Conservation (phyloP, 2,113 vertebrate species). For the Mobula hypostoma region DNA sequence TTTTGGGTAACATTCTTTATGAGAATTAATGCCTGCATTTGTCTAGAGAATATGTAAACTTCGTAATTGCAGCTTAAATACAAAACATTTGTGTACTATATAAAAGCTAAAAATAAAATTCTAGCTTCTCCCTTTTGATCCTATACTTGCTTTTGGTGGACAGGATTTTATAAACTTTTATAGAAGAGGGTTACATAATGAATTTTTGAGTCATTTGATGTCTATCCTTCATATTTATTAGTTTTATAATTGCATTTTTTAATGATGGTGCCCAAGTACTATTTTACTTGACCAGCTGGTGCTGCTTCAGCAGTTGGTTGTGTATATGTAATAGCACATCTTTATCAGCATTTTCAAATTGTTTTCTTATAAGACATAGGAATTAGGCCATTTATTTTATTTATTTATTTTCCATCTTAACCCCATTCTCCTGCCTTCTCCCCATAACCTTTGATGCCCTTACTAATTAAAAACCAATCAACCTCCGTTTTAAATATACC, state of each 20-base stretch:
- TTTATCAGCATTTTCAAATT: not conserved
- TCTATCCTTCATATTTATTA: not conserved
- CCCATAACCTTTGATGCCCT: too few species aligned
- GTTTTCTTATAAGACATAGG: too few species aligned
- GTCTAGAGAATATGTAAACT: not conserved
- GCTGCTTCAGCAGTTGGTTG: not conserved
- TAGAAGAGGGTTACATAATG: too few species aligned
- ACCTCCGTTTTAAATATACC: too few species aligned
- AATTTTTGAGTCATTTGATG: not conserved
- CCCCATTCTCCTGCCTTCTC: too few species aligned
- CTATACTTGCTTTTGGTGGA: not conserved
- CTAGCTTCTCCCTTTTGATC: not conserved
- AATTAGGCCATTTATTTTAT: too few species aligned
- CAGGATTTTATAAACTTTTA: not conserved
- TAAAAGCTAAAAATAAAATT: not conserved
- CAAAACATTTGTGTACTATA: not conserved
- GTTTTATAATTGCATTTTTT: not conserved
- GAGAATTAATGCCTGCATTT: not conserved
- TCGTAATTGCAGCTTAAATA: not conserved
- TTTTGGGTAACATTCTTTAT: not conserved
- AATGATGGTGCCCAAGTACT: not conserved
- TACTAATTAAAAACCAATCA: too few species aligned
- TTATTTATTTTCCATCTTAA: too few species aligned
- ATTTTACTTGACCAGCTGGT: not conserved
- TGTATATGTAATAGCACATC: not conserved